Evolutionary conservation across 2,797 vertebrate genomes (phyloP).

Genomic region (Otus scops): DNA sequence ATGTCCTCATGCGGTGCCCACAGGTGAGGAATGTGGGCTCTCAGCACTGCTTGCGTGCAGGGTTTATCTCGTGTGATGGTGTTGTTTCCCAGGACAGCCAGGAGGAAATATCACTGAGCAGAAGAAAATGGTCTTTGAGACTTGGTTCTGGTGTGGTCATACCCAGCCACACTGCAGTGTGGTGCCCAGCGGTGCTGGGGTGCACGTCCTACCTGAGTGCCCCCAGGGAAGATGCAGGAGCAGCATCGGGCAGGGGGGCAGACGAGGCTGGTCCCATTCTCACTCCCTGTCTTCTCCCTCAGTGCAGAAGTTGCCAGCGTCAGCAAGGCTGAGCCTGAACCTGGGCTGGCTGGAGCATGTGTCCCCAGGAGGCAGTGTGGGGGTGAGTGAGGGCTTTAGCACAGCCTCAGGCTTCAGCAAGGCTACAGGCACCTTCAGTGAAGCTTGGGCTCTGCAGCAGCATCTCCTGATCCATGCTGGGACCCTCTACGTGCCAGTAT

Average conservation of each 20-base stretch:
- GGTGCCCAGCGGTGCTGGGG: background rate
- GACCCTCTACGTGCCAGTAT: background rate
- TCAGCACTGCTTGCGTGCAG: background rate
- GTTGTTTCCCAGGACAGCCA: background rate
- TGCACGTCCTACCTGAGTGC: background rate
- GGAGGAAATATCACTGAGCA: background rate
- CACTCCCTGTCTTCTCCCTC: background rate
- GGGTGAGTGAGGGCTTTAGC: background rate
- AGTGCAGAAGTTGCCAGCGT: background rate
- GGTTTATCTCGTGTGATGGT: background rate
- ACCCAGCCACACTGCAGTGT: rapidly evolving
- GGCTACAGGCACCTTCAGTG: background rate
- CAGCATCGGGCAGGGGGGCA: rapidly evolving
- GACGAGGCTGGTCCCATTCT: background rate
- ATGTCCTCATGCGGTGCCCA: rapidly evolving
- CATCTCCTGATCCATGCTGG: background rate
- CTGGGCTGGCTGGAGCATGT: background rate
- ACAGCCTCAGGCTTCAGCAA: background rate
- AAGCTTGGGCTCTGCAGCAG: background rate
- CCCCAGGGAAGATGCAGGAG: background rate
- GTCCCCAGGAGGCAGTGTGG: background rate
- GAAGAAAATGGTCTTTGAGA: background rate
- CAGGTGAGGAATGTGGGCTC: background rate
- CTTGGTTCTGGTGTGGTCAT: background rate
- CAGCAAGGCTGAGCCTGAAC: background rate